phyloP scores from a whole-genome alignment of 1,140 invertebrate species.

The Bombus soroeensis region DNA sequence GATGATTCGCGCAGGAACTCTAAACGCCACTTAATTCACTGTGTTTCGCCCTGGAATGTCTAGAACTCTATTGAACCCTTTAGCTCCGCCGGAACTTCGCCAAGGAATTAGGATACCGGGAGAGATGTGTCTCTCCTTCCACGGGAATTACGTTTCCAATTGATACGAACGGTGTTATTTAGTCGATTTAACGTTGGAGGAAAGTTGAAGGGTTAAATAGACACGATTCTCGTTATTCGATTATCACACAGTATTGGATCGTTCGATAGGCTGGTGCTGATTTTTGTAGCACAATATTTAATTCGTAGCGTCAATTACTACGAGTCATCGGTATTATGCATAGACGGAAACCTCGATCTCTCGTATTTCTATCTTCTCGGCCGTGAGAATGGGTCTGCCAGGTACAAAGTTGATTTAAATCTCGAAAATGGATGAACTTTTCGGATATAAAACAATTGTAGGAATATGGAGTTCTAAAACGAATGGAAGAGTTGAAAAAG shows the following conservation, averaged over 20 bases:
- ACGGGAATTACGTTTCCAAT: not conserved
- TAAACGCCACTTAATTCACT: constrained; percentile 30
- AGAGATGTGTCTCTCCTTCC: not conserved
- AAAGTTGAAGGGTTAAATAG: not conserved
- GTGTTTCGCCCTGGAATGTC: constrained; percentile 31
- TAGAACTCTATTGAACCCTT: constrained; percentile 28
- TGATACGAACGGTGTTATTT: too few species aligned
- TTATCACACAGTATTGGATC: not conserved
- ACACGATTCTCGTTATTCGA: not conserved
- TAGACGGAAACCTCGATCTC: too few species aligned
- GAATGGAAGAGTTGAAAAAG: too few species aligned
- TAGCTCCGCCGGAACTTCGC: not conserved
- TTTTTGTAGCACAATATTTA: not conserved
- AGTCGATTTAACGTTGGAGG: not conserved
- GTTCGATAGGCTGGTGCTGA: not conserved
- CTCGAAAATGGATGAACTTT: too few species aligned
- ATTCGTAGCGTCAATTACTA: too few species aligned
- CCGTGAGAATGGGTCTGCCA: too few species aligned
- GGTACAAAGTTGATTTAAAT: too few species aligned
- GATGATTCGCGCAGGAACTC: constrained; percentile 14
- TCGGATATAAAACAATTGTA: too few species aligned
- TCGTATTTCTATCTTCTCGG: too few species aligned
- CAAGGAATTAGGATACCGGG: not conserved
- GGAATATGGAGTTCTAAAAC: too few species aligned
- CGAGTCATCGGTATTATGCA: too few species aligned